Percentiles rank a stretch among this genome's conserved stretches.
Conservation (phyloP, 2,888 invertebrate genomes). For the Scaptomyza reducta region DNA sequence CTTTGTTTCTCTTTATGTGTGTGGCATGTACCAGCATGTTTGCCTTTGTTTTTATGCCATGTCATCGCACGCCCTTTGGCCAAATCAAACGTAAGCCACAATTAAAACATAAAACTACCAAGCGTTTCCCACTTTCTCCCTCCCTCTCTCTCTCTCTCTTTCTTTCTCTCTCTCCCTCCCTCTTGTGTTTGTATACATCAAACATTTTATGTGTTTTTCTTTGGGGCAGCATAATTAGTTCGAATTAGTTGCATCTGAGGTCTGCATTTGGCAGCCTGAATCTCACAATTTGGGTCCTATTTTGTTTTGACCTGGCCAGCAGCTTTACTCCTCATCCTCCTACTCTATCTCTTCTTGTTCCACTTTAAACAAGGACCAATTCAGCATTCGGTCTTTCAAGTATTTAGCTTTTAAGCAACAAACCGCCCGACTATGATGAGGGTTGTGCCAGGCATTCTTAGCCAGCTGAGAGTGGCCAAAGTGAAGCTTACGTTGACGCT, state of each 20-base stretch:
- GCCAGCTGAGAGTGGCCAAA: slow-evolving; percentile 40
- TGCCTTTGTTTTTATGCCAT: slow-evolving; percentile 74
- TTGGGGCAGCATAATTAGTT: slow-evolving; percentile 67
- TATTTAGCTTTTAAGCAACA: slow-evolving; percentile 30
- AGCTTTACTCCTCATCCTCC: not conserved
- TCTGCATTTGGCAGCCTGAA: slow-evolving; percentile 63
- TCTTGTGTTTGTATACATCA: slow-evolving; percentile 48
- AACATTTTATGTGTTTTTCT: slow-evolving; percentile 42
- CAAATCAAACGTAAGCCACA: slow-evolving; percentile 78
- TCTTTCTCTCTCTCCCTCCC: not conserved
- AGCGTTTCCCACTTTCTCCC: slow-evolving; percentile 31
- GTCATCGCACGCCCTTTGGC: slow-evolving; percentile 70
- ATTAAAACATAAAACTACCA: slow-evolving; percentile 73
- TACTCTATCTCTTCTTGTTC: not conserved
- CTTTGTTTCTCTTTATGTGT: slow-evolving; percentile 7
- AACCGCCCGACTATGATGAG: not conserved
- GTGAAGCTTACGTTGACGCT: slow-evolving; percentile 43
- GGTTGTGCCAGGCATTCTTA: not conserved
- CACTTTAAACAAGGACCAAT: slow-evolving; percentile 27
- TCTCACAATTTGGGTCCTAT: slow-evolving; percentile 2
- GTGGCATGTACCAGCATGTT: slow-evolving; percentile 65
- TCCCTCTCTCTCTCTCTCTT: not conserved
- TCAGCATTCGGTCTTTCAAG: slow-evolving; percentile 35
- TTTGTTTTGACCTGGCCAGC: not conserved
- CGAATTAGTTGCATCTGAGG: slow-evolving; percentile 68